Conservation (phyloP, 1,140 invertebrate genomes). For the Idris sp. region DNA sequence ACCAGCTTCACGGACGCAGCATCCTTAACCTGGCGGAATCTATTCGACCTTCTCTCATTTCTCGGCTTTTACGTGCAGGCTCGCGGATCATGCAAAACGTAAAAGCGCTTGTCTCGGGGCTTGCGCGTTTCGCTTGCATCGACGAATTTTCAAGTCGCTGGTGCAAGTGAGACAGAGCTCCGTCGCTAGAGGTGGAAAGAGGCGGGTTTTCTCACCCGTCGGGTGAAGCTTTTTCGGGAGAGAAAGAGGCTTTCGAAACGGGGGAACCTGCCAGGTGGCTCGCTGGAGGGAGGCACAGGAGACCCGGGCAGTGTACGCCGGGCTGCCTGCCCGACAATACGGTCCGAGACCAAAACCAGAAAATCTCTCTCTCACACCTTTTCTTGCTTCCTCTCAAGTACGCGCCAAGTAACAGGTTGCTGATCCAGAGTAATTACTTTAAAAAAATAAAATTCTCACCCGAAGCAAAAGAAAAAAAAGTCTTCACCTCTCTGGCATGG, state of each 20-base stretch:
- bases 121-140: no score
- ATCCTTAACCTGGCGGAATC: slow-evolving; percentile 37
- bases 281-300: slow-evolving; percentile 63
- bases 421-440: no score
- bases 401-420: slow-evolving; percentile 76
- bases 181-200: no score
- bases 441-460: no score
- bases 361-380: slow-evolving; percentile 30
- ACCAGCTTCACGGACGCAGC: slow-evolving; percentile 10
- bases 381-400: slow-evolving; percentile 55
- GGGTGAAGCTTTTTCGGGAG: slow-evolving; percentile 67
- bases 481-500: no score
- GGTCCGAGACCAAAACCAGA: slow-evolving; percentile 57
- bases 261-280: slow-evolving; percentile 68
- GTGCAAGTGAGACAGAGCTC: no score
- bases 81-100: slow-evolving; percentile 49
- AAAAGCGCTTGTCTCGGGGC: slow-evolving; percentile 56
- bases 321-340: slow-evolving; percentile 75
- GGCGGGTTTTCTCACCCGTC: slow-evolving; percentile 43
- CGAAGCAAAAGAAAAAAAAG: no score
- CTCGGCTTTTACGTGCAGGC: slow-evolving; percentile 38
- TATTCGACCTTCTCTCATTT: slow-evolving; percentile 39
- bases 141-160: no score
- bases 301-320: slow-evolving; percentile 78
- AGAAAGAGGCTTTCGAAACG: slow-evolving; percentile 59